Percentiles rank a stretch among this genome's conserved stretches.
phyloP scores from a whole-genome alignment of 2,888 invertebrate genomes.

The Apamea epomidion region DNA sequence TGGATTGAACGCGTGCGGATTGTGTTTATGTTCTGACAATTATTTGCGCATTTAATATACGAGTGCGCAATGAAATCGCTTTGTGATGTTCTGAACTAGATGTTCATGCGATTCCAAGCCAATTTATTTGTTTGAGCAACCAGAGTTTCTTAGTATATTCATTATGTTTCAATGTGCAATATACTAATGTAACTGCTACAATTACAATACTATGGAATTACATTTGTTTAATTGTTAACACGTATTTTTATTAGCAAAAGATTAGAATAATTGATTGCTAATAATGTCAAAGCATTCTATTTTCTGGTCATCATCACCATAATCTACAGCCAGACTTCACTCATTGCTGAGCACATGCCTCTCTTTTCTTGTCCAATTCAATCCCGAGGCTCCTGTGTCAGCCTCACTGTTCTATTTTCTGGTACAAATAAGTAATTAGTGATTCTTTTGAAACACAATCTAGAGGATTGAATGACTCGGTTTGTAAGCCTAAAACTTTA shows the following conservation, averaged over 20 bases:
- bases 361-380: background rate
- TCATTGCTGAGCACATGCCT: background rate
- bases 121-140: constrained; percentile 43
- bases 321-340: no score
- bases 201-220: background rate
- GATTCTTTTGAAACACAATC: background rate
- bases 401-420: background rate
- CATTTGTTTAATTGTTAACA: background rate
- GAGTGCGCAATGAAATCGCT: constrained; percentile 20
- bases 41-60: constrained; percentile 49
- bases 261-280: background rate
- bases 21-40: constrained; percentile 50
- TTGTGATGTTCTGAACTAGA: constrained; percentile 38
- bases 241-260: no score
- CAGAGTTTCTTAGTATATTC: background rate
- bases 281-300: background rate
- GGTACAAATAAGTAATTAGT: background rate
- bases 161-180: constrained; percentile 16
- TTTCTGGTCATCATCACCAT: background rate
- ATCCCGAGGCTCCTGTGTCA: no score
- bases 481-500: background rate
- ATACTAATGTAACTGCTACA: background rate
- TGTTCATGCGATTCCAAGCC: constrained; percentile 23
- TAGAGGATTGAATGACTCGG: background rate
- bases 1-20: constrained; percentile 34